These are phyloP conservation scores for Malthinus seriepunctatus DNA, from an alignment of 2,888 invertebrate species.

Conservation along the genomic window DNA sequence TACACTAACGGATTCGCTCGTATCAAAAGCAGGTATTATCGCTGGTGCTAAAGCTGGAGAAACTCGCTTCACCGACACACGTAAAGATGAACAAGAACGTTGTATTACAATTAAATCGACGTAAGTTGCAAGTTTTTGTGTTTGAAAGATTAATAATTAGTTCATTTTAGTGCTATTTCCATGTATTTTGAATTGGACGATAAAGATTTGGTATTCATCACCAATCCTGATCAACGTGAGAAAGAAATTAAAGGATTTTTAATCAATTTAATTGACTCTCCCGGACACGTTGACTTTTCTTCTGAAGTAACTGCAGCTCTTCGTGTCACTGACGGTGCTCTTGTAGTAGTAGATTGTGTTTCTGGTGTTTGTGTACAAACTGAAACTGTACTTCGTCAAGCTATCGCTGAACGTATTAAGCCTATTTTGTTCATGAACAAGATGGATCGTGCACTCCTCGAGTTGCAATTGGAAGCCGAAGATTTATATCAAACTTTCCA, in stretches of 20 bases:
- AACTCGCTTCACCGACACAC: constrained; percentile 98
- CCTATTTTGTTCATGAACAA: constrained; percentile 99
- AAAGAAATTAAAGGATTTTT: constrained; percentile 94
- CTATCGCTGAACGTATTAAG: constrained; percentile 99
- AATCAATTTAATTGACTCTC: constrained; percentile 99
- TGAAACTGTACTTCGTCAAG: constrained; percentile 99
- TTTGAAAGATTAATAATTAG: constrained; percentile 22
- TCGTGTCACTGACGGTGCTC: constrained; percentile 99
- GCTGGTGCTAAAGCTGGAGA: constrained; percentile 99
- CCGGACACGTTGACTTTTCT: constrained; percentile 99
- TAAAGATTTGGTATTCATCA: constrained; percentile 94
- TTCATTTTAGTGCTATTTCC: constrained; percentile 84
- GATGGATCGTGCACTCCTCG: constrained; percentile 99
- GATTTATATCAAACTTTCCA: constrained; percentile 99
- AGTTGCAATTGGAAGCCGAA: constrained; percentile 94
- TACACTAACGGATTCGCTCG: constrained; percentile 98
- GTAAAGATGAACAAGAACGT: constrained; percentile 99
- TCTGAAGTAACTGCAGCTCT: constrained; percentile 99
- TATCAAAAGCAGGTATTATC: constrained; percentile 99
- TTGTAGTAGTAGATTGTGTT: constrained; percentile 99
- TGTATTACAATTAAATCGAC: constrained; percentile 99
- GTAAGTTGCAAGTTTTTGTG: constrained; percentile 63
- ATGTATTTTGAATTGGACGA: constrained; percentile 98
- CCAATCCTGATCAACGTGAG: constrained; percentile 86
- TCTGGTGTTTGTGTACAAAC: constrained; percentile 99